Evolutionary conservation across 1,140 invertebrate genomes (phyloP).

Genomic region (Odontomachus brunneus): DNA sequence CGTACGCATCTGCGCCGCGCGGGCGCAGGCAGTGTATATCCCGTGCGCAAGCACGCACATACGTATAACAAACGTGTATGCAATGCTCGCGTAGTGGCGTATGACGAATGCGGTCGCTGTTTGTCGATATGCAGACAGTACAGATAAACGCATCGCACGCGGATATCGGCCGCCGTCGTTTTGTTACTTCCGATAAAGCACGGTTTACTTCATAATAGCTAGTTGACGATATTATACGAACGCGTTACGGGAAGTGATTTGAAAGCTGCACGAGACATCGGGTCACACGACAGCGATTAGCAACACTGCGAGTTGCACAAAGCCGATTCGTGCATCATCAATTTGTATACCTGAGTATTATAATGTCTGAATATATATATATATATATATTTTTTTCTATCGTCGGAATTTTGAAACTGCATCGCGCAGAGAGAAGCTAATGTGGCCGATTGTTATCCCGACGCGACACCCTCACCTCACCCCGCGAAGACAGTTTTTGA

Average conservation of each 20-base stretch:
- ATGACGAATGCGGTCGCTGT: constrained; percentile 42
- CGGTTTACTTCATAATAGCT: constrained; percentile 26
- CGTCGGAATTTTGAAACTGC: too few relatives aligned
- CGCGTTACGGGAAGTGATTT: neutral
- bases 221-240: constrained; percentile 4
- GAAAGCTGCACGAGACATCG: neutral
- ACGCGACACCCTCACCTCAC: too few relatives aligned
- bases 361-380: too few relatives aligned
- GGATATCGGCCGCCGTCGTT: constrained; percentile 19
- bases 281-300: too few relatives aligned
- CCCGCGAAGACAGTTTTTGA: too few relatives aligned
- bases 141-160: neutral
- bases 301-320: too few relatives aligned
- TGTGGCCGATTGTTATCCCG: too few relatives aligned
- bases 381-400: too few relatives aligned
- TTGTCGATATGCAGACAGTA: constrained; percentile 13
- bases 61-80: neutral
- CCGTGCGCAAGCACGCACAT: neutral
- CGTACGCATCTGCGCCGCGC: neutral
- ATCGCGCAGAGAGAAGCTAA: too few relatives aligned
- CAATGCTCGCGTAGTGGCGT: constrained; percentile 17
- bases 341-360: too few relatives aligned
- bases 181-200: constrained; percentile 28
- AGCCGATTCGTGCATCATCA: too few relatives aligned
- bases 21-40: too few relatives aligned